Conservation (phyloP, 1,140 invertebrate species). For the Stegodyphus mimosarum region DNA sequence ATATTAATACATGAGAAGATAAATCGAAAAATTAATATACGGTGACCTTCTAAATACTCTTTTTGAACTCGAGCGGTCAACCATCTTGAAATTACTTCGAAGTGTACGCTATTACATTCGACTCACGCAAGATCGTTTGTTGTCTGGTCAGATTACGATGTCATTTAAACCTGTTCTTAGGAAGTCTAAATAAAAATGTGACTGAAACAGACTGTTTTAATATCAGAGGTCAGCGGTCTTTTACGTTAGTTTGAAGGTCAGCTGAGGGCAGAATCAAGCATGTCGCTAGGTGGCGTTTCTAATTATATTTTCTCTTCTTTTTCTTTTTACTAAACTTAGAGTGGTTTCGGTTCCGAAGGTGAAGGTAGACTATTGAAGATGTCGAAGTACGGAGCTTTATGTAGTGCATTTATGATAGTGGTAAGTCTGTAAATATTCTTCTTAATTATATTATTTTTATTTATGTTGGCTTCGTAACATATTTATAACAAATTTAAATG, state of each 20-base stretch:
- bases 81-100: too few species aligned
- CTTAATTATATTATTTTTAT: too few species aligned
- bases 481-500: too few species aligned
- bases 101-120: too few species aligned
- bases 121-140: too few species aligned
- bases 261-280: background rate
- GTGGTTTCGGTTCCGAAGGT: background rate
- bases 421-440: background rate
- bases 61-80: too few species aligned
- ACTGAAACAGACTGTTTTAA: background rate
- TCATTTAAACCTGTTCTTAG: slow-evolving; percentile 30
- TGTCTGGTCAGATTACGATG: slow-evolving; percentile 37
- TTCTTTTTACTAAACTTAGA: background rate
- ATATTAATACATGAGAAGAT: too few species aligned
- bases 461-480: too few species aligned
- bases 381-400: background rate
- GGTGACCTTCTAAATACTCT: too few species aligned
- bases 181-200: background rate
- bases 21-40: too few species aligned
- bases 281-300: slow-evolving; percentile 41
- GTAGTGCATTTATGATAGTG: background rate
- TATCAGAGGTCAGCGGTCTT: slow-evolving; percentile 37
- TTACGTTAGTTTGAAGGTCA: slow-evolving; percentile 16
- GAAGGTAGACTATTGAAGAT: background rate
- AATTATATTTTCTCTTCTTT: slow-evolving; percentile 3